phyloP scores from a whole-genome alignment of 2,888 invertebrate genomes.

The Orchestes rusci region DNA sequence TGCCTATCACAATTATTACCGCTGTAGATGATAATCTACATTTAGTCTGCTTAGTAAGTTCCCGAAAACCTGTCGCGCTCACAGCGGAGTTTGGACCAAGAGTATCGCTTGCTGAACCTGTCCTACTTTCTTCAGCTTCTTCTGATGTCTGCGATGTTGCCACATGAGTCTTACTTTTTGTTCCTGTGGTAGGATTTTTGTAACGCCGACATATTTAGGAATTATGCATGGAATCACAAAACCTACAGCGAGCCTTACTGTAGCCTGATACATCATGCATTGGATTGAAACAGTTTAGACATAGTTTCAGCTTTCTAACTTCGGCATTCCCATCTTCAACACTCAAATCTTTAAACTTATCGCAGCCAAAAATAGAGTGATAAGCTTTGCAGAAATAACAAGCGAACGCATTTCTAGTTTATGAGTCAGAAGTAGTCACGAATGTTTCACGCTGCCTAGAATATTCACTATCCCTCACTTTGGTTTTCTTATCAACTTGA shows the following conservation, averaged over 20 bases:
- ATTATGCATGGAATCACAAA: background rate
- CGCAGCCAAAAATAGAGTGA: slow-evolving; percentile 1
- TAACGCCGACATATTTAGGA: background rate
- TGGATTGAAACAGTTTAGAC: slow-evolving; percentile 1
- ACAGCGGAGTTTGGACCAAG: background rate
- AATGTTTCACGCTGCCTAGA: background rate
- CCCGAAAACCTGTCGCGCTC: background rate
- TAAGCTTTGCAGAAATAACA: background rate
- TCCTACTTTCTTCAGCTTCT: background rate
- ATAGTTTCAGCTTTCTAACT: background rate
- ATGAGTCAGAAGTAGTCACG: slow-evolving; percentile 1
- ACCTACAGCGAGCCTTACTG: slow-evolving; percentile 2
- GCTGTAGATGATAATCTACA: background rate
- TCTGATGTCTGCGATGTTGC: background rate
- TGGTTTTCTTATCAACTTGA: background rate
- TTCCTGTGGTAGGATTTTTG: background rate
- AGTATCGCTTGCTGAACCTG: background rate
- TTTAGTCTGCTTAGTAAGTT: background rate
- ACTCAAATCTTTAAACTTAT: slow-evolving; percentile 5
- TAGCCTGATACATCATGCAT: background rate
- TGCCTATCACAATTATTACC: background rate
- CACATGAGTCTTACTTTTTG: background rate
- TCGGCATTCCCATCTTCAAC: slow-evolving; percentile 3
- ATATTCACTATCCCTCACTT: background rate
- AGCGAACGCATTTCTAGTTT: background rate